Base-by-base conservation (phyloP, 2,113 vertebrate species). In the Siphamia tubifer region DNA sequence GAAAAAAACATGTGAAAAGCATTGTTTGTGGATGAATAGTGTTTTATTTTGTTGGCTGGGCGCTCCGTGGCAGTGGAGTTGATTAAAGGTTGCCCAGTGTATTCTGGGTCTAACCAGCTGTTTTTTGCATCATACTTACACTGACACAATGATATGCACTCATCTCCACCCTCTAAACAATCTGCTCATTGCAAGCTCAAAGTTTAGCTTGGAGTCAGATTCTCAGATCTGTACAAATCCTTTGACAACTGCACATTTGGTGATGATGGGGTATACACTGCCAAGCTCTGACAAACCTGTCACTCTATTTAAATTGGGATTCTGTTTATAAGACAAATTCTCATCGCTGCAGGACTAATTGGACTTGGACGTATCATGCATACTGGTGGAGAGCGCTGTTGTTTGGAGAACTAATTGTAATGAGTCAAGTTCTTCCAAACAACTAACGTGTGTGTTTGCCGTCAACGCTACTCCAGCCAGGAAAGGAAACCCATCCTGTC, bases 321-420 rank as follows among this genome's bases (percentile, higher is more conserved):
- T 17, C n/a, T 24, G 55, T 74, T 81, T 13, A 52, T 34, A 5
- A 55, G 43, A 51, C 45, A 57, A 28, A 63, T 44, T 60, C 20
- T 8, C 12, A 5, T 0, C 51, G 15, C 25, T 35, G 32, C 6
- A 4, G 19, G 51, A 45, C 51, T 72, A 72, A 77, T 66, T 67
- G 44, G 30, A 51, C 43, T 16, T 64, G 35, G 45, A 47, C 34
- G 10, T 56, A 6, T n/a, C n/a, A n/a, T 31, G 45, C 4, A 5
- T 6, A 6, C 30, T 35, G 36, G 27, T 44, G 44, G 9, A 40
- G 49, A 21, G 58, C 35, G 47, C 60, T 58, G 31, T 57, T 31
- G 32, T 21, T 51, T 24, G 44, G 19, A 19, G 30, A 40, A 25
- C 27, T 56, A 13, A 49, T 45, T 49, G 8, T 28, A 49, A 28